Conservation (phyloP, 2,113 vertebrate genomes). For the Prunella himalayana region DNA sequence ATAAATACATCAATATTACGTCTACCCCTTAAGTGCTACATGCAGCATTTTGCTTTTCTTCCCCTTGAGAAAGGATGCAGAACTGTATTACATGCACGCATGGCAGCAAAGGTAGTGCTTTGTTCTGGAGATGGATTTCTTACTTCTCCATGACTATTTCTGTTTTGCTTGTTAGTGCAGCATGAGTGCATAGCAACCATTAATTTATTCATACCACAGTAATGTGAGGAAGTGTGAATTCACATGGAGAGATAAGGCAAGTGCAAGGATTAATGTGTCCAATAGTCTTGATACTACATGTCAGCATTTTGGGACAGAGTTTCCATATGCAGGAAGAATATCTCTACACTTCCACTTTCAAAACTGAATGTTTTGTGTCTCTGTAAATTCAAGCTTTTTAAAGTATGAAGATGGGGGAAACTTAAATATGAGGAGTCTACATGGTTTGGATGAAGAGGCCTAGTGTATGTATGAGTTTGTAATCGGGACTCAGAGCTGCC, state of each 20-base stretch:
- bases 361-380: background rate
- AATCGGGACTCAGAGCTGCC: background rate
- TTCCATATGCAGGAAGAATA: background rate
- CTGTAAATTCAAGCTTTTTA: background rate
- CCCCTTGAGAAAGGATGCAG: background rate
- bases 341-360: background rate
- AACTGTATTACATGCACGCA: background rate
- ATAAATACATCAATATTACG: background rate
- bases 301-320: background rate
- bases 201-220: background rate
- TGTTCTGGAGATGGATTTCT: background rate
- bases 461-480: background rate
- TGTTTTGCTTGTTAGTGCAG: background rate
- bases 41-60: background rate
- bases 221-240: background rate
- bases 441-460: background rate
- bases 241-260: background rate
- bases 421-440: background rate
- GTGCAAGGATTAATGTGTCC: background rate
- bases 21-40: accelerated
- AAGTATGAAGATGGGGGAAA: background rate
- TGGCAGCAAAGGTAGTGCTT: background rate
- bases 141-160: background rate
- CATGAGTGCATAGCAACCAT: background rate
- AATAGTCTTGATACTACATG: background rate